A percentile compares a stretch with the other conserved stretches of the same genome.
Conservation (phyloP, 23 tunicate species). For the Styela plicata region DNA sequence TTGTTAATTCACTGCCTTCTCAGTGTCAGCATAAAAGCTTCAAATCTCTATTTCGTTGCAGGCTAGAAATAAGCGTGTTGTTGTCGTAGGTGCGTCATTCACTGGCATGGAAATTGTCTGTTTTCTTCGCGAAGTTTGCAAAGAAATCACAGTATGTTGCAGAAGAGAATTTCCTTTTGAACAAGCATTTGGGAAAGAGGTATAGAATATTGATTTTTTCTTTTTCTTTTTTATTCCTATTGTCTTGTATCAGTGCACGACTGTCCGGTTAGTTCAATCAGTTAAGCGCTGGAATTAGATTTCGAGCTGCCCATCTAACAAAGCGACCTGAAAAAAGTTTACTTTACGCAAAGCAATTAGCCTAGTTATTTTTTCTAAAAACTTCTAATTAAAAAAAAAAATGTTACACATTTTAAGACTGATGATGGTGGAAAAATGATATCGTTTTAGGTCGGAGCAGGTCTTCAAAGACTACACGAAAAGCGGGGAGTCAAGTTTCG, state of each 20-base stretch:
- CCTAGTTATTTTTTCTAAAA: neutral
- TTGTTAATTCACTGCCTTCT: too few relatives aligned
- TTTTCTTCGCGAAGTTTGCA: conserved; percentile 39
- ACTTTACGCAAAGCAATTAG: too few relatives aligned
- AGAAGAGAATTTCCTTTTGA: conserved; percentile 76
- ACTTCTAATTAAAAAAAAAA: neutral
- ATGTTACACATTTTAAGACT: too few relatives aligned
- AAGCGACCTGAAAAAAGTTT: too few relatives aligned
- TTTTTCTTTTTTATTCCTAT: too few relatives aligned
- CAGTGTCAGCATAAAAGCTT: too few relatives aligned
- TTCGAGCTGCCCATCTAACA: too few relatives aligned
- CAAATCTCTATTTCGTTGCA: neutral
- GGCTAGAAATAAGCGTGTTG: conserved; percentile 33
- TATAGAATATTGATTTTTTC: too few relatives aligned
- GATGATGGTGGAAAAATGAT: too few relatives aligned
- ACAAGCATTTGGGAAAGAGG: conserved; percentile 65
- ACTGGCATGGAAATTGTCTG: conserved; percentile 85
- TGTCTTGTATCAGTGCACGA: too few relatives aligned
- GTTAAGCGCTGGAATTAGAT: too few relatives aligned
- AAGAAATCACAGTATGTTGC: conserved; percentile 55
- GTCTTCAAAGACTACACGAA: conserved; percentile 60
- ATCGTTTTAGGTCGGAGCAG: conserved; percentile 43
- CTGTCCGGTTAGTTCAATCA: too few relatives aligned
- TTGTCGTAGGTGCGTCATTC: conserved; percentile 68
- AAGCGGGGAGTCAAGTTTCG: conserved; percentile 50